phyloP scores from a whole-genome alignment of 2,113 vertebrate species.

The Rhinogobius similis region DNA sequence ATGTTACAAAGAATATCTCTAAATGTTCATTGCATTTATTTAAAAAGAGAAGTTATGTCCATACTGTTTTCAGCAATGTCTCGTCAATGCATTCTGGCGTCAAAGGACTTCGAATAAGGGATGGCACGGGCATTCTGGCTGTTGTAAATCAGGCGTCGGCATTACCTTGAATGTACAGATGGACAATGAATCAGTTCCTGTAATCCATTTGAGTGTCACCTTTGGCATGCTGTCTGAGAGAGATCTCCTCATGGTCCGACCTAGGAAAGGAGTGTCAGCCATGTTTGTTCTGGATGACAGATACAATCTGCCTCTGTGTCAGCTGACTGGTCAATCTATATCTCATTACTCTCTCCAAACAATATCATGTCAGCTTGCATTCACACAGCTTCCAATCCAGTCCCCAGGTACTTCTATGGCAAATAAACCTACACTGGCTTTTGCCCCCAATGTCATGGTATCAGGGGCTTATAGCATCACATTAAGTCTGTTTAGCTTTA shows the following conservation, averaged over 20 bases:
- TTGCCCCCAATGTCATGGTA: constrained; percentile 18
- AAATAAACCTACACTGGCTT: constrained; percentile 19
- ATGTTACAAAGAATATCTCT: too few species aligned
- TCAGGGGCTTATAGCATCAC: constrained; percentile 9
- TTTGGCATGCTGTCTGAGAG: constrained; percentile 36
- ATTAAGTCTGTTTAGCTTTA: background rate
- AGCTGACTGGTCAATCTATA: constrained; percentile 72
- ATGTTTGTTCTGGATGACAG: constrained; percentile 68
- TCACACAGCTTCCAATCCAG: constrained; percentile 29
- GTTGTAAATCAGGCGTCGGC: background rate
- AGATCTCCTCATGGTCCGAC: constrained; percentile 38
- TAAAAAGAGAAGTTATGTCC: too few species aligned
- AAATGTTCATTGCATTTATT: too few species aligned
- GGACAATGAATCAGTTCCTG: background rate
- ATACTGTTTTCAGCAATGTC: too few species aligned
- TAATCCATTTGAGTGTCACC: constrained; percentile 24
- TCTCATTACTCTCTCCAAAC: constrained; percentile 70
- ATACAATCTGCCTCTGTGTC: constrained; percentile 60
- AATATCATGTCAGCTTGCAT: constrained; percentile 50
- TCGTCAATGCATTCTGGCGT: too few species aligned
- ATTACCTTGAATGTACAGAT: background rate
- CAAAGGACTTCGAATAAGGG: too few species aligned
- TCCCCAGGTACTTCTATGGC: constrained; percentile 10
- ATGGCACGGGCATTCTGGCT: too few species aligned
- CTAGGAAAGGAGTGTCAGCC: constrained; percentile 45